Evolutionary conservation across 2,113 vertebrate species (phyloP), one percentile per base, ranked within the genome.

Genomic region (Prietella phreatophila): DNA sequence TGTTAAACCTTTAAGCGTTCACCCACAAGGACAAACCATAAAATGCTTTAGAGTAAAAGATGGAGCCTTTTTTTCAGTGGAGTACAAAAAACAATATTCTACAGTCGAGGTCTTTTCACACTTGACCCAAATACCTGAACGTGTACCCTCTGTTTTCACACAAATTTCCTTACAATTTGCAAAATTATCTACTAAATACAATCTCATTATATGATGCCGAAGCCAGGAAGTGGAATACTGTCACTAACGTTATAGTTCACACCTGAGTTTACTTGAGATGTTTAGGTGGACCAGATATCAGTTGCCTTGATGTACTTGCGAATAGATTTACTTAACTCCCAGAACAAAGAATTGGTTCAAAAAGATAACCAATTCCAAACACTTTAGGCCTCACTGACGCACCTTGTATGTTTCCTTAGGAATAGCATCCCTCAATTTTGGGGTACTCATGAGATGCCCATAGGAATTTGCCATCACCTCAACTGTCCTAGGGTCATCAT

Each of bases 401-500:
- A 99, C 98, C 96, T 97, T 86, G 91, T 98, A 95, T 92, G 95
- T 94, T 3, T 95, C 95, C 0, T 97, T 96, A 9, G 98, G 96
- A 91, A 99, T 96, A 47, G 97, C 96, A 73, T 91, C 84, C 88
- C 94, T 96, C 98, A 98, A 99, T 91, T 97, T 98, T 0, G 88
- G 93, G 3, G 96, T 98, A 11, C 95, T 94, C 82, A 93, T 96
- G 90, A 99, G 94, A 83, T 93, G 95, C 67, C 97, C 96, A 0
- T 98, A 99, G 19, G 95, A 96, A 88, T 99, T 99, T 81, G 96
- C 91, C 0, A 98, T 93, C 30, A 99, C 91, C 91, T 99, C 98
- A 4, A 99, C 92, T 0, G 96, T 96, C 88, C 91, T 95, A 42
- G 97, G 97, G 83, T 91, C 95, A 87, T 96, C 94, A 69, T 96